Percentiles rank a stretch among this genome's conserved stretches.
phyloP scores from a whole-genome alignment of 1,140 invertebrate species.

The Heliconius melpomene region DNA sequence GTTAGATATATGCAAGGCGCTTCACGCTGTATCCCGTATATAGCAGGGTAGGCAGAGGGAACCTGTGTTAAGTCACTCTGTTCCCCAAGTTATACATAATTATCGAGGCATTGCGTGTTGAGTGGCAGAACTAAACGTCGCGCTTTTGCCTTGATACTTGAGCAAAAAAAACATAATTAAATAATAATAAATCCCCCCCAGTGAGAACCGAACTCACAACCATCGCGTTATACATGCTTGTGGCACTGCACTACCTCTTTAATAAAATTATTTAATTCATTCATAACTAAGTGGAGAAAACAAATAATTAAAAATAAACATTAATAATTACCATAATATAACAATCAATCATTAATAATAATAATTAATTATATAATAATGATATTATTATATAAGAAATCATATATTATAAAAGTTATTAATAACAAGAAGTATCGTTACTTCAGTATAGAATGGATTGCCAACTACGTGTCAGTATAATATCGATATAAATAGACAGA shows the following conservation, averaged over 20 bases:
- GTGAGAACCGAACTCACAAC: background rate
- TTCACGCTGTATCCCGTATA: too few relatives aligned
- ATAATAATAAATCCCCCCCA: too few relatives aligned
- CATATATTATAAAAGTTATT: constrained; percentile 31
- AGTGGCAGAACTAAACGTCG: too few relatives aligned
- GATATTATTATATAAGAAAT: constrained; percentile 29
- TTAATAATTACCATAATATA: background rate
- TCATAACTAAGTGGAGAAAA: background rate
- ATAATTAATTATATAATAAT: constrained; percentile 19
- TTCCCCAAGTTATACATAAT: too few relatives aligned
- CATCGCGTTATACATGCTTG: background rate
- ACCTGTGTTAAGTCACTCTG: too few relatives aligned
- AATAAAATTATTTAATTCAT: too few relatives aligned
- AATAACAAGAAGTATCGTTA: constrained; percentile 41
- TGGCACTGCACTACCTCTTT: too few relatives aligned
- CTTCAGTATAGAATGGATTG: constrained; percentile 43
- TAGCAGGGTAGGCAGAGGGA: too few relatives aligned
- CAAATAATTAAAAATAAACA: background rate
- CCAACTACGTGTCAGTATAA: constrained; percentile 47
- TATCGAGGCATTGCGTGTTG: too few relatives aligned
- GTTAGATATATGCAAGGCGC: too few relatives aligned
- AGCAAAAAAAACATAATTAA: too few relatives aligned
- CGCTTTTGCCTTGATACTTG: too few relatives aligned
- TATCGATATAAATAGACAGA: constrained; percentile 58
- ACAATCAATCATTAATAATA: background rate